These are phyloP conservation scores for Dromius quadrimaculatus DNA, from an alignment of 2,888 invertebrate species.

Conservation along the genomic window DNA sequence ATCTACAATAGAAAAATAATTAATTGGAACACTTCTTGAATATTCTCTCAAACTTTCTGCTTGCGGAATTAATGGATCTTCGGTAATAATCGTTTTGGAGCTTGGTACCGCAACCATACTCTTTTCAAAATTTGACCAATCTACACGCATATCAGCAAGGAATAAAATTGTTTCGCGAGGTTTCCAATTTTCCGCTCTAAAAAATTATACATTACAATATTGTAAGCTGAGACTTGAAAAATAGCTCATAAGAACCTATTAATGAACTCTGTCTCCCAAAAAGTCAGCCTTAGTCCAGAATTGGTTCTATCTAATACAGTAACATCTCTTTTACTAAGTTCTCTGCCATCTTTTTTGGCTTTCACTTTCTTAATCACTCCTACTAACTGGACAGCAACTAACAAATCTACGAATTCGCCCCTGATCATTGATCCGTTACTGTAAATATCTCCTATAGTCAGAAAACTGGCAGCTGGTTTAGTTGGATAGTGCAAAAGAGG, in stretches of 20 bases:
- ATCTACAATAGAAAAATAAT: constrained; percentile 61
- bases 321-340: constrained; percentile 19
- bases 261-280: constrained; percentile 81
- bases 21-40: constrained; percentile 65
- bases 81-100: constrained; percentile 75
- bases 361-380: constrained; percentile 74
- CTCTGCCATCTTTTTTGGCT: constrained; percentile 69
- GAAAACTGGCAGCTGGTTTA: constrained; percentile 71
- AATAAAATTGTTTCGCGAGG: constrained; percentile 78
- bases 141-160: constrained; percentile 76
- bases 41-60: constrained; percentile 70
- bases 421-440: constrained; percentile 63
- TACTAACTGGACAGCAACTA: constrained; percentile 77
- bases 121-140: constrained; percentile 70
- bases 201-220: background rate
- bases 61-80: constrained; percentile 78
- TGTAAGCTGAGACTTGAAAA: too few relatives aligned
- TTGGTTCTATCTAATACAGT: constrained; percentile 76
- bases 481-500: constrained; percentile 75
- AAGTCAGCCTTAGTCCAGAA: constrained; percentile 70
- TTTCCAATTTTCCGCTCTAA: constrained; percentile 75
- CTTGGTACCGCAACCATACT: constrained; percentile 68
- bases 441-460: constrained; percentile 71
- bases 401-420: constrained; percentile 73
- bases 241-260: constrained; percentile 66